phyloP scores from a whole-genome alignment of 2,888 invertebrate genomes.

The Lysandra coridon region DNA sequence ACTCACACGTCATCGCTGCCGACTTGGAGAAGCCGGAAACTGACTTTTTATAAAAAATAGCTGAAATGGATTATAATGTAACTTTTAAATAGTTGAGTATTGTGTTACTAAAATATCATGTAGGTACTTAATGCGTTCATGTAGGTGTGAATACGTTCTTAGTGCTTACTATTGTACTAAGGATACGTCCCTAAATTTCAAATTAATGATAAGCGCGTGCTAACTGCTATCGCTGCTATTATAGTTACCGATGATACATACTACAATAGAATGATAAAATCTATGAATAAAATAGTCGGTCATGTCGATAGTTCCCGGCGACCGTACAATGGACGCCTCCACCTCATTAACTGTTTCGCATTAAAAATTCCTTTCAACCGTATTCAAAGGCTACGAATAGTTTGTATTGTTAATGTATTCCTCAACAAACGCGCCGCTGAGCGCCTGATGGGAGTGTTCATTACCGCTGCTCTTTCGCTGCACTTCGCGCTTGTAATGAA shows the following conservation, averaged over 20 bases:
- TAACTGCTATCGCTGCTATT: no score
- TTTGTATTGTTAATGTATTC: background rate
- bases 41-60: background rate
- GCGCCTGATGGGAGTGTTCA: slow-evolving; percentile 7
- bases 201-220: no score
- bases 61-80: background rate
- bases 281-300: background rate
- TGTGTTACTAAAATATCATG: no score
- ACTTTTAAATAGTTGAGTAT: background rate
- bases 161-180: no score
- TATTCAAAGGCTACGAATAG: background rate
- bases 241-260: background rate
- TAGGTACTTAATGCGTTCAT: no score
- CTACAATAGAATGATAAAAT: background rate
- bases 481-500: background rate
- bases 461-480: background rate
- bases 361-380: slow-evolving; percentile 1
- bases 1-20: background rate
- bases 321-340: background rate
- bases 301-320: background rate
- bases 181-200: no score
- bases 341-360: background rate
- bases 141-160: no score
- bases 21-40: background rate
- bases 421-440: background rate